Base-by-base conservation (phyloP, 2,113 vertebrate genomes). In the Heliornis fulica region DNA sequence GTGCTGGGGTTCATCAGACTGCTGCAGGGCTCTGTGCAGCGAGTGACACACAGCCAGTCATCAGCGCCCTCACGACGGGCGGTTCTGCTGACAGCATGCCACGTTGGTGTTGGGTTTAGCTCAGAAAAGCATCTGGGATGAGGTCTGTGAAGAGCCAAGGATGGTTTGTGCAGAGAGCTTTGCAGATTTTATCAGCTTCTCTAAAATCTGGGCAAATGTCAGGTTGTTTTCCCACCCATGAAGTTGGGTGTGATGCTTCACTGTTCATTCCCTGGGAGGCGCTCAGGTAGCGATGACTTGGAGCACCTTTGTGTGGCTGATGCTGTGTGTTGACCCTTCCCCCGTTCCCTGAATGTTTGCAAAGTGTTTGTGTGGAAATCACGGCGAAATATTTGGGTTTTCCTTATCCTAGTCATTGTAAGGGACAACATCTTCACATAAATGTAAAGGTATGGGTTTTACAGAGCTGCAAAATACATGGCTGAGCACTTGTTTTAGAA, bases 31-130 rank as follows among this genome's bases (percentile, higher is more conserved):
- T n/a, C 14, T 9, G 22, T 1, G 19, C 1, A 5, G 31, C 2
- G 2, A 3, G 43, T 13, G 65, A 10, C 21, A 15, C 7, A 4
- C 57, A 53, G 40, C 29, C 53, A 10, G 41, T 4, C 5, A 0
- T 4, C 3, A 3, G 18, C 43, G 45, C n/a, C 4, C 14, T 11
- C 3, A 1, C 2, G 18, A n/a, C 10, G 60, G 51, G 22, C 0
- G 0, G 5, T 31, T 74, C 10, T 41, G 26, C 17, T 59, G 17
- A 15, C 34, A 2, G 5, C 1, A 28, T 50, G 16, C 64, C 1
- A 0, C 13, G n/a, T n/a, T n/a, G 4, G 0, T 22, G 32, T 48
- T 60, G 3, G 41, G 76, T 76, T 45, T 15, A 13, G 25, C 7
- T 64, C 38, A 32, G 88, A 26, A 46, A 15, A 68, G 5, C 12